Evolutionary conservation across 2,797 vertebrate genomes (phyloP).

Genomic region (Sebastes umbrosus): DNA sequence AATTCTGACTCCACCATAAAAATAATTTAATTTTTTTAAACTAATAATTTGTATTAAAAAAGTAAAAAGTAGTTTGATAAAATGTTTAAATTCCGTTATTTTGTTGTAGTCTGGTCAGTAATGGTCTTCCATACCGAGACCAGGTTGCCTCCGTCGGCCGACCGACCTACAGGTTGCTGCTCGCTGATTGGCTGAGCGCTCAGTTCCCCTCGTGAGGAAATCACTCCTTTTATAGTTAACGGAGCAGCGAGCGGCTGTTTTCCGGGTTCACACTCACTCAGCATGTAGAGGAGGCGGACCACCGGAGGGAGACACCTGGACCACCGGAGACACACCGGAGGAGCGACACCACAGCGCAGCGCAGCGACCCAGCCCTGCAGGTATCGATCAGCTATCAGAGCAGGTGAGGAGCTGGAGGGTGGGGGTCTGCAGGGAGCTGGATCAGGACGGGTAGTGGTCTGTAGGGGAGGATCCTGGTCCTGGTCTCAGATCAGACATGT

Average conservation of each 20-base stretch:
- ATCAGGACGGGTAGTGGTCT: no score
- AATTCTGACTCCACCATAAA: no score
- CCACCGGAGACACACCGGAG: conserved; percentile 40
- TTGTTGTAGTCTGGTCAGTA: no score
- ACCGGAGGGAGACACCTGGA: conserved; percentile 50
- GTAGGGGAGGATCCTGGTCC: conserved; percentile 30
- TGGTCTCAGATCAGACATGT: conserved; percentile 52
- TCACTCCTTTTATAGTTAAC: conserved; percentile 74
- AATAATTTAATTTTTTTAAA: no score
- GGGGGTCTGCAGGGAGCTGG: neutral
- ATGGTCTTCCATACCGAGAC: no score
- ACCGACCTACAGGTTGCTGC: neutral
- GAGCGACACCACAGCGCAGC: conserved; percentile 1
- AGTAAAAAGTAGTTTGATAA: no score
- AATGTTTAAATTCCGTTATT: no score
- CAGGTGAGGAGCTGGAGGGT: conserved; percentile 49
- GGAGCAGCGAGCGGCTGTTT: conserved; percentile 35
- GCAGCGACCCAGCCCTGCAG: conserved; percentile 18
- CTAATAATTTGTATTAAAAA: no score
- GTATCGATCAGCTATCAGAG: conserved; percentile 33
- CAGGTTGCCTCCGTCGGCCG: no score
- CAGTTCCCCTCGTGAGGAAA: conserved; percentile 64
- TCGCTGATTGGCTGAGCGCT: conserved; percentile 57
- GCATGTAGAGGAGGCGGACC: conserved; percentile 63
- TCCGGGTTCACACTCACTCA: conserved; percentile 59